Percentiles rank a stretch among this genome's conserved stretches.
Evolutionary conservation across 2,113 vertebrate genomes (phyloP).

Genomic region (Protobothrops mucrosquamatus): DNA sequence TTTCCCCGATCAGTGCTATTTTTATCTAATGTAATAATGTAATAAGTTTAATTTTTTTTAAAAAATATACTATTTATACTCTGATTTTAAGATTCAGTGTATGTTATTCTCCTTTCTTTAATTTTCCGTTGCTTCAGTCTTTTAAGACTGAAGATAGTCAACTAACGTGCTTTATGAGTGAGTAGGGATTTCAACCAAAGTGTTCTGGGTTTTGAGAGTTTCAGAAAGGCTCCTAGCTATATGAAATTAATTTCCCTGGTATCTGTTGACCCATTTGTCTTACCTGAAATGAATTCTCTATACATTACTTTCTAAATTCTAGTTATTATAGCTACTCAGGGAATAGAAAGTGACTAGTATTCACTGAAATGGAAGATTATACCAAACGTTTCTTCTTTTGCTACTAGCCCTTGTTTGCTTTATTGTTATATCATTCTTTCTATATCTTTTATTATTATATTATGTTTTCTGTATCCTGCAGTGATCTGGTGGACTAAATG

Average conservation of each 20-base stretch:
- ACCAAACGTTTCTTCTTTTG: background rate
- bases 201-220: background rate
- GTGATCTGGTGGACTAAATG: conserved; percentile 11
- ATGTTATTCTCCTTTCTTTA: background rate
- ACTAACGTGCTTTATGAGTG: background rate
- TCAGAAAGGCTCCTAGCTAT: background rate
- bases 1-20: background rate
- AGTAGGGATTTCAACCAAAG: background rate
- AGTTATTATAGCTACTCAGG: conserved; percentile 26
- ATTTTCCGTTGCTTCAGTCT: background rate
- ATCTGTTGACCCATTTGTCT: background rate
- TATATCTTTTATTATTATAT: background rate
- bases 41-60: background rate
- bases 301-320: background rate
- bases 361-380: conserved; percentile 43
- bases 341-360: conserved; percentile 38
- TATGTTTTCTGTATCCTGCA: background rate
- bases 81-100: background rate
- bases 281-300: background rate
- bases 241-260: background rate
- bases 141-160: background rate
- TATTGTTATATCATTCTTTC: background rate
- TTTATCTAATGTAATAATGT: background rate
- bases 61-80: background rate
- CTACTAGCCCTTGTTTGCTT: background rate